phyloP scores from a whole-genome alignment of 2,797 vertebrate genomes.

The Presbytis comata region DNA sequence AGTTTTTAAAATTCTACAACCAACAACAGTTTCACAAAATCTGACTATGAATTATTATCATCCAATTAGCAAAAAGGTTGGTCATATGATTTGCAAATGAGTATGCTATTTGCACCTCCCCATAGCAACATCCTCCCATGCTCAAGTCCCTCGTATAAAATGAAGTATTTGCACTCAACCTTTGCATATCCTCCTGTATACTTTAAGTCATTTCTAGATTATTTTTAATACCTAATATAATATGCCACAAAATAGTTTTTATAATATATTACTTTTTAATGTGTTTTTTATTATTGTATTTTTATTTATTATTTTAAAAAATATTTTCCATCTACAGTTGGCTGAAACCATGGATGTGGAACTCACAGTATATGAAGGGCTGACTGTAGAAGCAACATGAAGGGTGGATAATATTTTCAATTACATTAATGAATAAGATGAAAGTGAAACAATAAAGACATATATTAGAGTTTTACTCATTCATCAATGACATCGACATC shows the following conservation, averaged over 20 bases:
- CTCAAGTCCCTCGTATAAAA: neutral
- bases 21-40: slow-evolving; percentile 12
- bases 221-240: neutral
- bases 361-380: neutral
- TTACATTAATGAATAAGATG: neutral
- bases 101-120: neutral
- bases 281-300: neutral
- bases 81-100: neutral
- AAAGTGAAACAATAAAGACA: slow-evolving; percentile 9
- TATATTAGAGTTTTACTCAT: neutral
- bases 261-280: neutral
- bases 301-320: neutral
- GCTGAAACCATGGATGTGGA: neutral
- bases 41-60: neutral
- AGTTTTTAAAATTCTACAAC: slow-evolving; percentile 6
- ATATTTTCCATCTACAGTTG: neutral
- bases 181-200: neutral
- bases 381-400: neutral
- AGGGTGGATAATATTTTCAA: neutral
- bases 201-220: neutral
- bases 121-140: neutral
- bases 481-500: neutral
- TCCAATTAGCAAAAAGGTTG: neutral
- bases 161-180: neutral
- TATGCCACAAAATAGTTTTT: neutral